Evolutionary conservation across 1,140 invertebrate species (phyloP).

Genomic region (Apocrypta bakeri): DNA sequence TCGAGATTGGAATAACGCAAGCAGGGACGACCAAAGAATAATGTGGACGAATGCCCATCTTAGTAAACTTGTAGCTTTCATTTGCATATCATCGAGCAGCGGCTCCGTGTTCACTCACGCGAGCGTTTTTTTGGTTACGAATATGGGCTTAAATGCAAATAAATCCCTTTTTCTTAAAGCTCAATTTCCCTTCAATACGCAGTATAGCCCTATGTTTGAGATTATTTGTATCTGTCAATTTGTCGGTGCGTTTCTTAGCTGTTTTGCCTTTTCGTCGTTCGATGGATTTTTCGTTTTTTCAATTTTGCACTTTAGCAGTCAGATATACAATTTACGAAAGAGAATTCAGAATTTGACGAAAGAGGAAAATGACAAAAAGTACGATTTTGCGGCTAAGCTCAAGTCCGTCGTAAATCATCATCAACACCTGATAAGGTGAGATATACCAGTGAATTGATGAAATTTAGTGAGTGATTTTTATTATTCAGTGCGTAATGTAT

Average conservation of each 20-base stretch:
- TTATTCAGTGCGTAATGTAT: constrained; percentile 43
- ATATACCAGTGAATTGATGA: neutral
- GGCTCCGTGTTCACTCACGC: neutral
- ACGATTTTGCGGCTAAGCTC: neutral
- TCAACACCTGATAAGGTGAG: constrained; percentile 4
- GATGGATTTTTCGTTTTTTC: constrained; percentile 26
- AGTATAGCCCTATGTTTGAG: constrained; percentile 23
- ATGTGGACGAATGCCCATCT: constrained; percentile 25
- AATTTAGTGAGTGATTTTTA: neutral
- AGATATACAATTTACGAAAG: neutral
- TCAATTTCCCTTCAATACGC: constrained; percentile 2
- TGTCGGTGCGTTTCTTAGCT: neutral
- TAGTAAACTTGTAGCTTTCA: neutral
- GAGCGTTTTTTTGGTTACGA: neutral
- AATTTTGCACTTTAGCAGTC: constrained; percentile 18
- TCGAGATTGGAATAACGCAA: constrained; percentile 2
- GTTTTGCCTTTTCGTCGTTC: neutral
- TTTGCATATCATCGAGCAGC: neutral
- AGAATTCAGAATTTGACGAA: neutral
- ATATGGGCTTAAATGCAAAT: neutral
- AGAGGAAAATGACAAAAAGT: neutral
- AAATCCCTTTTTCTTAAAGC: constrained; percentile 5
- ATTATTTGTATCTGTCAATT: neutral
- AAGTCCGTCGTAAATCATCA: neutral
- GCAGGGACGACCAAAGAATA: neutral